Base-by-base conservation (phyloP, 2,113 vertebrate species). In the Illadopsis cleaveri region DNA sequence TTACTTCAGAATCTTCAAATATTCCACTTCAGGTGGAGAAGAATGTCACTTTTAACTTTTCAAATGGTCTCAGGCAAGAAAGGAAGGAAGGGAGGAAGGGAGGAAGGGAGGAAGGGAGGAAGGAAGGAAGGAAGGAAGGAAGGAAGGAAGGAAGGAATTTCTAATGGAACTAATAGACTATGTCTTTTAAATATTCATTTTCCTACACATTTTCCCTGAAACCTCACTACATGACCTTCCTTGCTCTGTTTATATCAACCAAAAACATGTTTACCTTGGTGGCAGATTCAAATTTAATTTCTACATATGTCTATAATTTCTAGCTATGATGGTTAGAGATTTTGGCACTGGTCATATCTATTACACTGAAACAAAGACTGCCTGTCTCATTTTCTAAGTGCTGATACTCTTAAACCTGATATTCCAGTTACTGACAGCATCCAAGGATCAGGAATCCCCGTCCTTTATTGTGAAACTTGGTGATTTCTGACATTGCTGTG, bases 181-280 rank as follows among this genome's bases (percentile, higher is more conserved):
- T 51, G 42, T 45, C 2, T 60, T 68, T 53, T n/a, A 82, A 79
- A 60, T 53, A 21, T 48, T 65, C 1, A 24, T 45, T 87, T 61
- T 51, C 33, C 44, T 45, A 45, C 17, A 27, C 21, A 25, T 50
- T 93, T 93, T 72, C 62, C 24, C 31, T 28, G 10, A 51, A 61
- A 62, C 0, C 1, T 65, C 30, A 61, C 11, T 12, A 47, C 1
- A 60, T 37, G 11, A 19, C 0, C 11, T 68, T 90, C 31, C 15
- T 40, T 56, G 2, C 5, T 64, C 5, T 70, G 5, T 42, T 70
- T 33, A 13, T 65, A 82, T 16, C 27, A 65, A 62, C 3, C 10
- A n/a, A 37, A 65, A 62, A 6, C 2, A 15, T 17, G 22, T 33
- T 70, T 3, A n/a, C 8, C 9, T 44, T 44, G 10, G 2, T 61